Percentiles rank a stretch among this genome's conserved stretches.
phyloP scores from a whole-genome alignment of 2,888 invertebrate genomes.

The Tachystola acroxantha region DNA sequence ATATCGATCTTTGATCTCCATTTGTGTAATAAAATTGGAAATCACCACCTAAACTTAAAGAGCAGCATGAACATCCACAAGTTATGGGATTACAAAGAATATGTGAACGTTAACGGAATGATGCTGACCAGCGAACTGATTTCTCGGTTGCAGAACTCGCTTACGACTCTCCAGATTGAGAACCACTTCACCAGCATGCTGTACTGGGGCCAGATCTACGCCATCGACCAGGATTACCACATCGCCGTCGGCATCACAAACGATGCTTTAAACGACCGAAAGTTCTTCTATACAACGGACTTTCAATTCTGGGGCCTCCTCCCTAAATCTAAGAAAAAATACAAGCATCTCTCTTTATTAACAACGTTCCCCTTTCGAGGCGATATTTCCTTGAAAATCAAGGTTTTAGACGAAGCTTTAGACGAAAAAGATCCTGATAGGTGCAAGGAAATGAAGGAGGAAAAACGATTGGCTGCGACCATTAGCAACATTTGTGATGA shows the following conservation, averaged over 20 bases:
- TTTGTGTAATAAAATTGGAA: no score
- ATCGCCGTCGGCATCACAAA: slow-evolving; percentile 88
- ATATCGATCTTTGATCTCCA: no score
- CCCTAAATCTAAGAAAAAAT: slow-evolving; percentile 63
- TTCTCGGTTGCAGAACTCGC: slow-evolving; percentile 84
- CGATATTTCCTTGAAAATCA: slow-evolving; percentile 70
- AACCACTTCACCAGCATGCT: slow-evolving; percentile 90
- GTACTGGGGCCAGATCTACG: slow-evolving; percentile 92
- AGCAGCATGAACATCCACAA: slow-evolving; percentile 60
- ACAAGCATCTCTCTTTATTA: slow-evolving; percentile 57
- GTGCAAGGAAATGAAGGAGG: slow-evolving; percentile 83
- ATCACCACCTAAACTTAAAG: no score
- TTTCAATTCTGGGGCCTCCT: slow-evolving; percentile 82
- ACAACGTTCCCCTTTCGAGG: slow-evolving; percentile 69
- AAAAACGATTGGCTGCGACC: slow-evolving; percentile 85
- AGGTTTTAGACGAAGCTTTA: slow-evolving; percentile 64
- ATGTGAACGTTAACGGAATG: slow-evolving; percentile 79
- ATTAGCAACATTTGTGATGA: slow-evolving; percentile 85
- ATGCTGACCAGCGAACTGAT: slow-evolving; percentile 86
- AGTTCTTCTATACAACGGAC: slow-evolving; percentile 88
- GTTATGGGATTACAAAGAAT: slow-evolving; percentile 66
- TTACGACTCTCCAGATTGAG: slow-evolving; percentile 88
- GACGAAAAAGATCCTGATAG: slow-evolving; percentile 56
- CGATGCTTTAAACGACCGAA: slow-evolving; percentile 84
- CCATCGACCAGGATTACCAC: slow-evolving; percentile 87